Percentiles rank a stretch among this genome's conserved stretches.
These are phyloP conservation scores for Bubo blakistoni DNA, from an alignment of 2,113 vertebrate species.

Conservation along the genomic window DNA sequence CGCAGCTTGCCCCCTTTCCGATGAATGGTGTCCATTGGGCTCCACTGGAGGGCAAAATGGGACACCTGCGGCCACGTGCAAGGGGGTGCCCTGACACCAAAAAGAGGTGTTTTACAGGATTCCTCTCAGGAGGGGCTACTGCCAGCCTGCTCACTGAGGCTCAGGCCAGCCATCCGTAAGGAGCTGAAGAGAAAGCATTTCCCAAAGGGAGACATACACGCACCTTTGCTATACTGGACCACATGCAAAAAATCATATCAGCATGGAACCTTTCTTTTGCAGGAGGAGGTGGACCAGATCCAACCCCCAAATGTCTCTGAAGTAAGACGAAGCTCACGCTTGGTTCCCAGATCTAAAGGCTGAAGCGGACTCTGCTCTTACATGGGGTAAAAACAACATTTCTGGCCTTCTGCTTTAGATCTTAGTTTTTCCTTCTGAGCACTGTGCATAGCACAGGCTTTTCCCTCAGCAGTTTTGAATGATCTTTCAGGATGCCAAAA, in stretches of 20 bases:
- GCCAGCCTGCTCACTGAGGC: not conserved
- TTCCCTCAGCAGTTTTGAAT: not conserved
- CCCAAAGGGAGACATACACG: fast-evolving
- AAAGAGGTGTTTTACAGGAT: not conserved
- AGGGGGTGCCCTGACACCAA: fast-evolving
- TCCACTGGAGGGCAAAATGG: not conserved
- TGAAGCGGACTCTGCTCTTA: not conserved
- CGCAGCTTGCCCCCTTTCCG: fast-evolving
- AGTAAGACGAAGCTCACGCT: not conserved
- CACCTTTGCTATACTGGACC: not conserved
- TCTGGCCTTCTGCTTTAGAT: not conserved
- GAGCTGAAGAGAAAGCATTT: not conserved
- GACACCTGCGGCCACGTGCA: fast-evolving
- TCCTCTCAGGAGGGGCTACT: not conserved
- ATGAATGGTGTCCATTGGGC: not conserved
- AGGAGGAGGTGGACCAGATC: not conserved
- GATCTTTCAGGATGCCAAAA: not conserved
- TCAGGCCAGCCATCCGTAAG: not conserved
- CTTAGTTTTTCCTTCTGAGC: not conserved
- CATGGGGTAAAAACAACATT: not conserved
- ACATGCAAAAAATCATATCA: not conserved
- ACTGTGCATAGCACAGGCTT: fast-evolving
- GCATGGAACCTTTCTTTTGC: not conserved
- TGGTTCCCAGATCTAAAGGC: not conserved
- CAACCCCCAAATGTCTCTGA: not conserved